Evolutionary conservation across 64 coral and sea anemone genomes (phyloP), one percentile per base, ranked within the genome.

Genomic region (Catalaphyllia jardinei): DNA sequence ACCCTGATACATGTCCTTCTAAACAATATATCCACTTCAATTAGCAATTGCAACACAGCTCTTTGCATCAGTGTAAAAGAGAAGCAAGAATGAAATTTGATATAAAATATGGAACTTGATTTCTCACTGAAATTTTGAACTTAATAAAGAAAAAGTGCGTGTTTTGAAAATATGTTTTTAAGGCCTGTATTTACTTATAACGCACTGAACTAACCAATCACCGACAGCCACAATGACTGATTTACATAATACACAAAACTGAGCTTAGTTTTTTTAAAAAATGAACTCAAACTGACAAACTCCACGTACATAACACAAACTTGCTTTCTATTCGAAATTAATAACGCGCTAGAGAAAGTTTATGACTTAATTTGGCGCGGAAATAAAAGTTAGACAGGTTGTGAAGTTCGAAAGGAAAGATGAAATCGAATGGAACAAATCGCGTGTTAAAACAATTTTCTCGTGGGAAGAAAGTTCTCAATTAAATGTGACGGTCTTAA

Each of bases 181-280:
- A 22, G 14, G 19, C 11, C 33, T 49, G n/a, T 79, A 12, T 79
- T 79, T 17, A 27, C 52, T 27, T 27, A 69, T 27, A 69, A n/a
- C 65, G 22, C 22, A 10, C 1, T 25, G 22, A 69, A 69, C 24
- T 24, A 69, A 69, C 75, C 75, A 77, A 88, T 64, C 52, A 61
- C 2, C 35, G 10, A 18, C 18, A 15, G 72, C 39, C 72, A 88
- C 86, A 52, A 60, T 63, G 86, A 88, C 15, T 6, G 17, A 62
- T 59, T 77, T 63, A 8, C 72, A 77, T 88, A 55, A 75, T 72
- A 87, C 46, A 54, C 61, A 67, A 39, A 49, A 11, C 25, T 38
- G 1, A 51, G 28, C 25, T 12, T 15, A 3, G 22, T 31, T 33
- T 3, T 35, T 60, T 80, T 8, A 13, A 20, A 62, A 80, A 8